Evolutionary conservation across 2,888 invertebrate genomes (phyloP).

Genomic region (Acrobasis repandana): DNA sequence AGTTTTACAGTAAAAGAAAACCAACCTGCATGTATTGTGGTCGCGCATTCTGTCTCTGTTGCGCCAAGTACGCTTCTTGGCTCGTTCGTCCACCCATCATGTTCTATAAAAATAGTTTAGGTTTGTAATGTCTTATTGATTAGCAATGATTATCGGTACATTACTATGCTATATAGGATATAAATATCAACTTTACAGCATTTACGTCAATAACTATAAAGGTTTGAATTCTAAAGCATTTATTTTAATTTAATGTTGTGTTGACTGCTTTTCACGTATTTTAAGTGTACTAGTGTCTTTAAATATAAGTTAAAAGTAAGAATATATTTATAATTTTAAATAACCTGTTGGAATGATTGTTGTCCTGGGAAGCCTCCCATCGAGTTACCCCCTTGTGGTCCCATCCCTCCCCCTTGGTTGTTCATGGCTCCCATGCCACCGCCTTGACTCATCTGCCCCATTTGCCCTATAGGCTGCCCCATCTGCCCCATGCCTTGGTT

Average conservation of each 20-base stretch:
- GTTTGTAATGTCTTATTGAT: too few species aligned
- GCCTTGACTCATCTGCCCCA: conserved; percentile 79
- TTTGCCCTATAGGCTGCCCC: conserved; percentile 79
- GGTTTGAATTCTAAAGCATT: too few species aligned
- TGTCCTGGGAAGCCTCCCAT: conserved; percentile 82
- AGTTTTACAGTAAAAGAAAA: conserved; percentile 2
- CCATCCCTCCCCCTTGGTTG: conserved; percentile 77
- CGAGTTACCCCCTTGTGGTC: conserved; percentile 73
- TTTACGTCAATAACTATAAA: too few species aligned
- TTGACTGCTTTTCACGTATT: too few species aligned
- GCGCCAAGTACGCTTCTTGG: conserved; percentile 83
- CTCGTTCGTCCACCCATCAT: conserved; percentile 83
- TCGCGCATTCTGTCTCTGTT: conserved; percentile 83
- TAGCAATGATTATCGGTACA: too few species aligned
- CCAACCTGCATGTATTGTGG: conserved; percentile 87
- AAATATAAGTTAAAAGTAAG: background rate
- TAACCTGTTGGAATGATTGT: conserved; percentile 79
- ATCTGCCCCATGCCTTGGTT: conserved; percentile 73
- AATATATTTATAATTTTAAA: conserved; percentile 7
- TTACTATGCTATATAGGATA: too few species aligned
- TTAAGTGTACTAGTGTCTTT: background rate
- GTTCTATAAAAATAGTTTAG: conserved; percentile 67
- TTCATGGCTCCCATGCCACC: conserved; percentile 73
- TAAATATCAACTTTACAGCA: too few species aligned
- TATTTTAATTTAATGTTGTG: too few species aligned